A percentile compares a stretch with the other conserved stretches of the same genome.
Evolutionary conservation across 1,140 invertebrate genomes (phyloP).

Genomic region (Glossosoma conforme): DNA sequence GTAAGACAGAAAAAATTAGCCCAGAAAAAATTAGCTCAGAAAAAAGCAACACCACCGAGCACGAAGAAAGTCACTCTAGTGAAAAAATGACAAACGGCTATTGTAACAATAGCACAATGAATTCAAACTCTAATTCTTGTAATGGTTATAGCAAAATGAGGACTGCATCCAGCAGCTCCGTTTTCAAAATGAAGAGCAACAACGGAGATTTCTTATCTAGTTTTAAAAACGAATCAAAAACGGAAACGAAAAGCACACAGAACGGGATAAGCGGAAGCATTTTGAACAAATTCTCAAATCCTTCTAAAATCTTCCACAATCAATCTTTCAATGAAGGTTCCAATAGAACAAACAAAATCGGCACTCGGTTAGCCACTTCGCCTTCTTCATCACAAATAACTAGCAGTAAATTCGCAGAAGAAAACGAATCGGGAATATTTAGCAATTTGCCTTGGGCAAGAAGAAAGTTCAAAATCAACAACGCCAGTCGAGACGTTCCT

Average conservation of each 20-base stretch:
- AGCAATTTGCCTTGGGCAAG: slow-evolving; percentile 53
- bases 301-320: slow-evolving; percentile 1
- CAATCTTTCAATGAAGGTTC: not conserved
- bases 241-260: slow-evolving; percentile 3
- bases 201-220: slow-evolving; percentile 8
- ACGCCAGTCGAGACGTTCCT: slow-evolving; percentile 58
- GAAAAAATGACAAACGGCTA: slow-evolving; percentile 17
- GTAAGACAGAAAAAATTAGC: slow-evolving; percentile 37
- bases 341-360: slow-evolving; percentile 1
- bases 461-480: slow-evolving; percentile 56
- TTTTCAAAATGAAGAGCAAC: slow-evolving; percentile 4
- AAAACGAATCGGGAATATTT: slow-evolving; percentile 11
- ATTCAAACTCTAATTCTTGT: slow-evolving; percentile 7
- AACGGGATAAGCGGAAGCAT: slow-evolving; percentile 3
- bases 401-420: slow-evolving; percentile 1
- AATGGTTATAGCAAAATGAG: not conserved
- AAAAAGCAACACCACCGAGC: not conserved
- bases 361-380: slow-evolving; percentile 4
- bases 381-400: slow-evolving; percentile 3
- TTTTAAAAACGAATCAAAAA: too few species aligned
- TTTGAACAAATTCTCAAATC: slow-evolving; percentile 5
- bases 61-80: slow-evolving; percentile 12
- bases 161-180: not conserved
- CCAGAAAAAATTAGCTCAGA: not conserved
- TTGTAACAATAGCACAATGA: slow-evolving; percentile 7